Base-by-base conservation (phyloP, 1,140 invertebrate species). In the Sycophila sp. region DNA sequence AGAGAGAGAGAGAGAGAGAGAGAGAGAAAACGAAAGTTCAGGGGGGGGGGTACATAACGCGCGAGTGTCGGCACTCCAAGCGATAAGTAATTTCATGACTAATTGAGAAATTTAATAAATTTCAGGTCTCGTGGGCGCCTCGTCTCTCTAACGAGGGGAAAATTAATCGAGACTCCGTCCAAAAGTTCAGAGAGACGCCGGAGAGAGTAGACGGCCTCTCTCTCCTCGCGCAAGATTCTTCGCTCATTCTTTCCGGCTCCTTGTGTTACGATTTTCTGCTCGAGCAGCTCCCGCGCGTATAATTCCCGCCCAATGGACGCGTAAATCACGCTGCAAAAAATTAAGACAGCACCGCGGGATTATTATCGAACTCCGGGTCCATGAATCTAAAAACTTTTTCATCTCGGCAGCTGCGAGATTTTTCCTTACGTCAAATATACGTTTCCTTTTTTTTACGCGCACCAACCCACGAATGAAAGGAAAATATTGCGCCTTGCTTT, bases 41-140 rank as follows among this genome's bases (percentile, higher is more conserved):
- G 22, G 51, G 28, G 22, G 5, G 22, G 17, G 15, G 26, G 51
- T 11, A 28, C 51, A 28, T 28, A 28, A 13, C 51, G 17, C 53
- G 22, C 24, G 2, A 22, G 22, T 24, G 19, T 26, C 24, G 47
- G 19, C 8, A 51, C 24, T 24, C 47, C 13, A 19, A 40, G 36
- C 58, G 51, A 70, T 56, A 63, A 70, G 49, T 70, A 70, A 65
- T 71, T 71, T 65, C 69, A 65, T 64, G 63, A 66, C 69, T 66
- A 71, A 71, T 71, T 66, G 63, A 66, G 69, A 71, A 66, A 71
- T 71, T 71, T 71, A 66, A 71, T 66, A 66, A 71, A 71, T 71
- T 60, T 47, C 40, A 47, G 28, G 2, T 7, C 51, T n/a, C 64
- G 4, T n/a, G 19, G 11, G 10, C 5, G 36, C 28, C 28, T 36